A percentile compares a stretch with the other conserved stretches of the same genome.
These are phyloP conservation scores for Parnassius mnemosyne DNA, from an alignment of 2,888 invertebrate genomes.

Conservation along the genomic window DNA sequence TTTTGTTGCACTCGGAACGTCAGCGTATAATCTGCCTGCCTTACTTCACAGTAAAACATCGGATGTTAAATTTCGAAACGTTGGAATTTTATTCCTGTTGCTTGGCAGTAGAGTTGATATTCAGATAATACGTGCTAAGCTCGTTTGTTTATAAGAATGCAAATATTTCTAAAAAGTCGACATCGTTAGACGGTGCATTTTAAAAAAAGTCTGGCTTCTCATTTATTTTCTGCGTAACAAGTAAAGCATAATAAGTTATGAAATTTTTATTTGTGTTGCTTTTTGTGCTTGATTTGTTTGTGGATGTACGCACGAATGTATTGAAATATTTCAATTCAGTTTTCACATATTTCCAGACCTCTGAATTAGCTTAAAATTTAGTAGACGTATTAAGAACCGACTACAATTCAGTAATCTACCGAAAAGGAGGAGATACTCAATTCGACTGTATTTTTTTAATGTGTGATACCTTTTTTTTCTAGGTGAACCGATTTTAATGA, in stretches of 20 bases:
- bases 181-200: constrained; percentile 28
- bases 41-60: constrained; percentile 5
- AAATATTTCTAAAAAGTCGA: constrained; percentile 24
- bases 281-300: not conserved
- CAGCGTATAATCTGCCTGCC: constrained; percentile 21
- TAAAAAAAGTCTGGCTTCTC: constrained; percentile 19
- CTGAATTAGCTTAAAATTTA: no score
- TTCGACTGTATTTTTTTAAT: no score
- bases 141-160: constrained; percentile 19
- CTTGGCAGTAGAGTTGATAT: not conserved
- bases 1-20: constrained; percentile 35
- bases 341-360: no score
- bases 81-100: constrained; percentile 4
- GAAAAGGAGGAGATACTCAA: no score
- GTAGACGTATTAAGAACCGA: no score
- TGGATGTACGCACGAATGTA: not conserved
- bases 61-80: constrained; percentile 6
- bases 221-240: constrained; percentile 14
- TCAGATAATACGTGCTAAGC: not conserved
- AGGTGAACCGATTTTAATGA: no score
- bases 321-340: not conserved
- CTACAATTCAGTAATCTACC: no score
- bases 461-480: no score
- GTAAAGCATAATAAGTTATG: not conserved
- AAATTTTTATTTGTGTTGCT: not conserved